Evolutionary conservation across 2,113 vertebrate genomes (phyloP).

Genomic region (Macrotis lagotis): DNA sequence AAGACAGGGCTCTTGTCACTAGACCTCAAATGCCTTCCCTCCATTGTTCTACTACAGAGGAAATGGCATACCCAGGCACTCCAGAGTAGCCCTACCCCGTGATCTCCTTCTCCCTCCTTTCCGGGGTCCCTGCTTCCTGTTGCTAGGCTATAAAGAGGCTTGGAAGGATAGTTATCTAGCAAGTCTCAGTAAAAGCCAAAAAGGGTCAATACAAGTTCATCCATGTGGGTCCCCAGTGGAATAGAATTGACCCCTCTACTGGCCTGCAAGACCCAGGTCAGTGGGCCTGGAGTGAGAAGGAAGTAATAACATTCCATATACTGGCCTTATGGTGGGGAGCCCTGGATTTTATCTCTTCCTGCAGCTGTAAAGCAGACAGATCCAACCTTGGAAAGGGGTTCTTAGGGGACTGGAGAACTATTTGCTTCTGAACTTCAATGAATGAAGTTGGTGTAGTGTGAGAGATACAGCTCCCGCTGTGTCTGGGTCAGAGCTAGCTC

Average conservation of each 20-base stretch:
- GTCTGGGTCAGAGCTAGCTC: not conserved
- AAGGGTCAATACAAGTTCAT: not conserved
- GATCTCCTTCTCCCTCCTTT: not conserved
- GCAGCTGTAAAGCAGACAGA: not conserved
- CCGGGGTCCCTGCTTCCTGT: not conserved
- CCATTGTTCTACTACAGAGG: not conserved
- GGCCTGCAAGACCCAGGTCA: not conserved
- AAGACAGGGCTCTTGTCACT: not conserved
- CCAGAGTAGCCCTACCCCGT: not conserved
- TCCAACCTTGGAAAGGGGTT: constrained; percentile 3
- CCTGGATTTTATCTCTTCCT: not conserved
- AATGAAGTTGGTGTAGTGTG: not conserved
- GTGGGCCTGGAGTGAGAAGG: not conserved
- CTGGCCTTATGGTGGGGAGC: not conserved
- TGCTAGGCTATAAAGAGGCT: not conserved
- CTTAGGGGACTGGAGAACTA: not conserved
- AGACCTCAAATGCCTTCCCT: not conserved
- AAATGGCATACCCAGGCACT: not conserved
- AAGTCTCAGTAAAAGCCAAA: not conserved
- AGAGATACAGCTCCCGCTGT: not conserved
- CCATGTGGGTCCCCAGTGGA: not conserved
- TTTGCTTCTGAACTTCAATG: not conserved
- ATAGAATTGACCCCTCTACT: not conserved
- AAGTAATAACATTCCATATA: constrained; percentile 14
- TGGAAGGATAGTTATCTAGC: not conserved